Evolutionary conservation across 1,140 invertebrate species (phyloP).

Genomic region (Aphidius gifuensis): DNA sequence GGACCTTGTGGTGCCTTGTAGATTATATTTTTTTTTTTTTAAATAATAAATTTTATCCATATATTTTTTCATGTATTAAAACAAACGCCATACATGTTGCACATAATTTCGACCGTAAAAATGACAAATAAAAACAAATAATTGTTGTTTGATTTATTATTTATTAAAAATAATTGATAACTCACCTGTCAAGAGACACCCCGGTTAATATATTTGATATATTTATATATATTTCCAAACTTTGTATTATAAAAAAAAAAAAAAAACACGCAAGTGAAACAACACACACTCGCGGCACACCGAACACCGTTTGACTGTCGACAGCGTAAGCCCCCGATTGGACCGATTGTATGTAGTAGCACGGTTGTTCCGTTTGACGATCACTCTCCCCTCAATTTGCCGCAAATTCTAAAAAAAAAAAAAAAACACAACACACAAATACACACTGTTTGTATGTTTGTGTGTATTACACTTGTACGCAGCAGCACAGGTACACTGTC

Average conservation of each 20-base stretch:
- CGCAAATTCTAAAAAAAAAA: not conserved
- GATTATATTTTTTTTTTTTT: no score
- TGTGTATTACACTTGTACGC: no score
- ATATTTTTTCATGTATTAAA: no score
- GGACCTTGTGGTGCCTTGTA: no score
- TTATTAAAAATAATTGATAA: not conserved
- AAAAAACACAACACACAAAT: not conserved
- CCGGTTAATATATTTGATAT: constrained; percentile 1
- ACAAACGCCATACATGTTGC: no score
- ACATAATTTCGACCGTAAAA: no score
- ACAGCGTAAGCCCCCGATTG: not conserved
- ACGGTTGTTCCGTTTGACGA: constrained; percentile 19
- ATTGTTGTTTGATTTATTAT: no score
- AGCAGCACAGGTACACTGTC: not conserved
- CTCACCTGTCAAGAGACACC: constrained; percentile 26
- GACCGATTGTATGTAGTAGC: no score
- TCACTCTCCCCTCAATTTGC: constrained; percentile 13
- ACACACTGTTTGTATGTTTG: no score
- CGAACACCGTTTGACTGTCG: constrained; percentile 23
- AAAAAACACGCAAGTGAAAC: not conserved
- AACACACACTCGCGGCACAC: constrained; percentile 20
- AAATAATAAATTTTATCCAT: no score
- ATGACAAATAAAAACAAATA: no score
- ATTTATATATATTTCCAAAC: no score
- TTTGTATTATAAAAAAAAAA: not conserved